Evolutionary conservation across 1,140 invertebrate species (phyloP), one percentile per base, ranked within the genome.

Genomic region (Halyomorpha halys): DNA sequence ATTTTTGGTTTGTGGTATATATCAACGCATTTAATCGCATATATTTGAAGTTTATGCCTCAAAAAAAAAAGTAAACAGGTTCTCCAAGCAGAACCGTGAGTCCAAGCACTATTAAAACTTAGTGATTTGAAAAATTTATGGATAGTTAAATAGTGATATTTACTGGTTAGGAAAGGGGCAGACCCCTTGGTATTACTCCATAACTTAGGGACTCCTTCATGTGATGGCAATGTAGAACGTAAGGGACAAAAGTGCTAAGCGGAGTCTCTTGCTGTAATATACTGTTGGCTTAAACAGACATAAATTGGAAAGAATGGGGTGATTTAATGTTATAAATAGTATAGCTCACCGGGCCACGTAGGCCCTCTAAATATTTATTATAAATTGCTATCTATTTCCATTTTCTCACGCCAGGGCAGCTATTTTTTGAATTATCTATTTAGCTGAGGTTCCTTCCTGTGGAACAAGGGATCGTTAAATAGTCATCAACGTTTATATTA

Each of bases 221-320:
- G 47, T 18, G 47, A 49, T 49, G 16, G 9, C 3, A 18, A 49
- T 49, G 47, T 19, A 13, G 47, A 49, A 6, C n/a, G 47, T 18
- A 49, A 21, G n/a, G 47, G 47, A 49, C 54, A n/a, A n/a, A 59
- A 59, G n/a, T 59, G 54, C 3, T n/a, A n/a, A 23, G 54, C 23
- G 54, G 23, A n/a, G 6, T 11, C 23, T 8, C 21, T 21, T n/a
- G 1, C 54, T 14, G 62, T 34, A 21, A 63, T 63, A 63, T 63
- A 63, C 3, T 23, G 47, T 18, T 0, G 62, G 23, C 47, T 63
- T 63, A 63, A 63, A 63, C 53, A 44, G 62, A 63, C 62, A 63
- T 63, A 63, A 63, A 63, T 63, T 63, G 62, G 62, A 63, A 63
- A 63, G 62, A 63, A 63, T 63, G 62, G 49, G 62, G 62, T 44